These are phyloP conservation scores for Andrena trimmerana DNA, from an alignment of 2,888 invertebrate genomes.

Conservation along the genomic window DNA sequence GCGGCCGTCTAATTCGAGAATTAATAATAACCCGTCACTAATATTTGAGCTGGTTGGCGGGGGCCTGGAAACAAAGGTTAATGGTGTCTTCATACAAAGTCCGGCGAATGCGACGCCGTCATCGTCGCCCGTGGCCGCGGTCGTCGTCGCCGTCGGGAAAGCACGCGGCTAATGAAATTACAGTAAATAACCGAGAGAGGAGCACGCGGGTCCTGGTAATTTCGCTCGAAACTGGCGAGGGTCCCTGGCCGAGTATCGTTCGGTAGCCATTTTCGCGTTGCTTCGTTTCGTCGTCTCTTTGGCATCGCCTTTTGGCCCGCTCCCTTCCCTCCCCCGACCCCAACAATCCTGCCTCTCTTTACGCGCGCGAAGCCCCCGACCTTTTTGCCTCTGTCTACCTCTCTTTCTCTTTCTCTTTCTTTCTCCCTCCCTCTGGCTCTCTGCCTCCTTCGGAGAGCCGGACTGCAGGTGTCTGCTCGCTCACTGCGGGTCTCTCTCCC, in stretches of 20 bases:
- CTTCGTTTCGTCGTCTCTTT: slow-evolving; percentile 75
- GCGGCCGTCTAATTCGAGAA: slow-evolving; percentile 56
- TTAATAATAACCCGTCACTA: slow-evolving; percentile 58
- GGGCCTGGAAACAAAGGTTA: slow-evolving; percentile 64
- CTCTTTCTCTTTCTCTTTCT: slow-evolving; percentile 23
- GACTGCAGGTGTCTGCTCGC: slow-evolving; percentile 67
- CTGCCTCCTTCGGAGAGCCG: slow-evolving; percentile 35
- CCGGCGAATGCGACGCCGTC: slow-evolving; percentile 24
- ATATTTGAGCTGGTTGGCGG: slow-evolving; percentile 42
- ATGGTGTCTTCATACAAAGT: slow-evolving; percentile 66
- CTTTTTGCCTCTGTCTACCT: slow-evolving; percentile 40
- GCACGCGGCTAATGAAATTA: slow-evolving; percentile 66
- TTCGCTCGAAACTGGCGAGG: slow-evolving; percentile 72
- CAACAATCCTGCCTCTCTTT: slow-evolving; percentile 52
- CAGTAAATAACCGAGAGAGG: slow-evolving; percentile 62
- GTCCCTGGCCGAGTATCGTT: slow-evolving; percentile 70
- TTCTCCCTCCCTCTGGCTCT: background rate
- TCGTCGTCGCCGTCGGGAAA: slow-evolving; percentile 35
- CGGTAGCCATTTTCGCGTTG: slow-evolving; percentile 75
- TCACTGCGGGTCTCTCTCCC: slow-evolving; percentile 45
- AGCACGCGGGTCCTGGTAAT: slow-evolving; percentile 60
- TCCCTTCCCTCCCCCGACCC: slow-evolving; percentile 11
- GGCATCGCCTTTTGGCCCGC: slow-evolving; percentile 72
- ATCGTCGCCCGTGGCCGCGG: background rate
- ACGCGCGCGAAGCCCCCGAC: slow-evolving; percentile 52